Percentiles rank a stretch among this genome's conserved stretches.
phyloP scores from a whole-genome alignment of 2,888 invertebrate species.

The Stegana nigrithorax region DNA sequence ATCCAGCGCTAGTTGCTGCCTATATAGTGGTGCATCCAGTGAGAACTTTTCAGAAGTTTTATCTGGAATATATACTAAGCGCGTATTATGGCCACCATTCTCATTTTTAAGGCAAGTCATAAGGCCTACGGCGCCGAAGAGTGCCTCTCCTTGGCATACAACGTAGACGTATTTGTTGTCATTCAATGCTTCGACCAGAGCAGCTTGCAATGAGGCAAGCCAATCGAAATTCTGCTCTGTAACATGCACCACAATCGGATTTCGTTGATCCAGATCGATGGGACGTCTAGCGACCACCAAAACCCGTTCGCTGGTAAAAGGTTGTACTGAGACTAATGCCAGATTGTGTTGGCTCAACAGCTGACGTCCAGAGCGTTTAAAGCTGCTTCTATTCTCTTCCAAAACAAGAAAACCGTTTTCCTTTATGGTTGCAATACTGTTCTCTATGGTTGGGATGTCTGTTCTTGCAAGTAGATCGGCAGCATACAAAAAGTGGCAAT shows the following conservation, averaged over 20 bases:
- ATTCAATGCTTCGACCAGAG: slow-evolving; percentile 75
- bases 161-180: slow-evolving; percentile 74
- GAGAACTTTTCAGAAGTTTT: slow-evolving; percentile 73
- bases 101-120: slow-evolving; percentile 90
- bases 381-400: slow-evolving; percentile 73
- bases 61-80: slow-evolving; percentile 79
- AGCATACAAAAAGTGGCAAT: slow-evolving; percentile 77
- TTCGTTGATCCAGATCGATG: slow-evolving; percentile 14
- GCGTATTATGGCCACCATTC: slow-evolving; percentile 80
- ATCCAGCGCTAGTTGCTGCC: slow-evolving; percentile 77
- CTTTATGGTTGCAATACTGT: slow-evolving; percentile 74
- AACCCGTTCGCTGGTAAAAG: slow-evolving; percentile 73
- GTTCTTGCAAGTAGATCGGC: slow-evolving; percentile 74
- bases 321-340: slow-evolving; percentile 74
- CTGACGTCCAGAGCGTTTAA: slow-evolving; percentile 66
- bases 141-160: slow-evolving; percentile 76
- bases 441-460: slow-evolving; percentile 71
- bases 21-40: slow-evolving; percentile 71
- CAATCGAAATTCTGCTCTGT: slow-evolving; percentile 80
- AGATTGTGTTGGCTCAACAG: slow-evolving; percentile 69
- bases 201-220: slow-evolving; percentile 83
- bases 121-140: slow-evolving; percentile 86
- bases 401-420: slow-evolving; percentile 78
- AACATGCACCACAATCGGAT: slow-evolving; percentile 73
- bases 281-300: slow-evolving; percentile 74